Evolutionary conservation across 2,113 vertebrate genomes (phyloP), one percentile per base, ranked within the genome.

Genomic region (Mormyrus lacerda): DNA sequence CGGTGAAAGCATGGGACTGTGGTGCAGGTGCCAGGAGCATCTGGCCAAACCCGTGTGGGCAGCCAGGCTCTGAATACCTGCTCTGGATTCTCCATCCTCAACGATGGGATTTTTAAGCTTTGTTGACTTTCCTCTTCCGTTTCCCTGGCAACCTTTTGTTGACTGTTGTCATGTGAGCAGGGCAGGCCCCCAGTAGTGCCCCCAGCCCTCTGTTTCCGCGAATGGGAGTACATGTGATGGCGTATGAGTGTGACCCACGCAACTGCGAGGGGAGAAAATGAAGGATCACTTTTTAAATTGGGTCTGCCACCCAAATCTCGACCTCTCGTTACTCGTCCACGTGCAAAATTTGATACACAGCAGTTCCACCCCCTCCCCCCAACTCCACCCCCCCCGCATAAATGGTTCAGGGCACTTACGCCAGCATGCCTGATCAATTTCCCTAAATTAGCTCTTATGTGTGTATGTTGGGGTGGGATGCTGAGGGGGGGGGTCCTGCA

Each of bases 401-500:
- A 27, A 31, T 53, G 5, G 35, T 51, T 39, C 31, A 42, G 50
- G 44, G 89, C 79, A 85, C 44, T 85, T 89, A 85, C 42, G 11
- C 82, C 82, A 58, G 61, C 82, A 85, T 48, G 82, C 89, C 84
- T 53, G 82, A 89, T 89, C 82, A 85, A 69, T 89, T 87, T 87
- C 17, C 55, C 47, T n/a, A 86, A 87, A 42, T 73, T 87, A 42
- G 48, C 27, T 42, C 17, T 47, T 76, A 48, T 58, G 79, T 69
- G 90, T 83, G 51, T 69, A 45, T 69, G 45, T 35, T 44, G 48
- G 10, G 50, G 82, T 76, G 58, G 9, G 89, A 69, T 31, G 9
- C 61, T 31, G 61, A 3, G 35, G 76, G 58, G 15, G 88, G 92
- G 89, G 79, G 44, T 90, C 93, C 90, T 90, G 47, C 88, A 44